These are phyloP conservation scores for Probaryconus sp. DNA, from an alignment of 1,140 invertebrate species.

Conservation along the genomic window DNA sequence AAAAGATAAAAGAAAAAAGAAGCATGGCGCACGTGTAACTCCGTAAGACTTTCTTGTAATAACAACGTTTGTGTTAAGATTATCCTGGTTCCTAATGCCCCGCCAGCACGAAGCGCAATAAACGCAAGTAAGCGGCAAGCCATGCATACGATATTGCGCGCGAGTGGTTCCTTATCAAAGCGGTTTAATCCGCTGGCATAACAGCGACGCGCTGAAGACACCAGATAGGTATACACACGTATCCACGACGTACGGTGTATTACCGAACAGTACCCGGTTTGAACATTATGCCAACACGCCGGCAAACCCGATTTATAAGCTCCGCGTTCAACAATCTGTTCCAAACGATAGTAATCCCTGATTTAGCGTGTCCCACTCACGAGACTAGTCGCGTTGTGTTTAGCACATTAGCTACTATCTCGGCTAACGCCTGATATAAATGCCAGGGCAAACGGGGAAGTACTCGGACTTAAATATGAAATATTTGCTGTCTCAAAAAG, in stretches of 20 bases:
- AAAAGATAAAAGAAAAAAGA: too few species aligned
- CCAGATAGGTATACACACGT: slow-evolving; percentile 28
- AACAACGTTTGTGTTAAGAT: background rate
- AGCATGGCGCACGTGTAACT: too few species aligned
- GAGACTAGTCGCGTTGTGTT: slow-evolving; percentile 14
- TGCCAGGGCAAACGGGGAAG: too few species aligned
- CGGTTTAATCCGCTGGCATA: slow-evolving; percentile 26
- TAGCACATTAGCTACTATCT: slow-evolving; percentile 3
- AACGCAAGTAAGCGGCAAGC: slow-evolving; percentile 9
- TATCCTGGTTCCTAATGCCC: too few species aligned
- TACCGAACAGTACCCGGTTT: too few species aligned
- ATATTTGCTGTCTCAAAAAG: too few species aligned
- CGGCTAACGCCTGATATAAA: too few species aligned
- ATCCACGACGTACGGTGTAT: slow-evolving; percentile 27
- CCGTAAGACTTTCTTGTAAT: too few species aligned
- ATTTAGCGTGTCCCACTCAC: slow-evolving; percentile 24
- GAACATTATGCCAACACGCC: slow-evolving; percentile 34
- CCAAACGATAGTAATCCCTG: slow-evolving; percentile 37
- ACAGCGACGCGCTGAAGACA: slow-evolving; percentile 20
- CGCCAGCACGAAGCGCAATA: too few species aligned
- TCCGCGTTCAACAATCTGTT: slow-evolving; percentile 26
- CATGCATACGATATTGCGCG: slow-evolving; percentile 17
- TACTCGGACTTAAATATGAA: too few species aligned
- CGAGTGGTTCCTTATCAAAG: slow-evolving; percentile 37
- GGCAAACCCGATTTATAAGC: slow-evolving; percentile 29